Base-by-base conservation (phyloP, 2,888 invertebrate species). In the Tetheella fluctuosa region DNA sequence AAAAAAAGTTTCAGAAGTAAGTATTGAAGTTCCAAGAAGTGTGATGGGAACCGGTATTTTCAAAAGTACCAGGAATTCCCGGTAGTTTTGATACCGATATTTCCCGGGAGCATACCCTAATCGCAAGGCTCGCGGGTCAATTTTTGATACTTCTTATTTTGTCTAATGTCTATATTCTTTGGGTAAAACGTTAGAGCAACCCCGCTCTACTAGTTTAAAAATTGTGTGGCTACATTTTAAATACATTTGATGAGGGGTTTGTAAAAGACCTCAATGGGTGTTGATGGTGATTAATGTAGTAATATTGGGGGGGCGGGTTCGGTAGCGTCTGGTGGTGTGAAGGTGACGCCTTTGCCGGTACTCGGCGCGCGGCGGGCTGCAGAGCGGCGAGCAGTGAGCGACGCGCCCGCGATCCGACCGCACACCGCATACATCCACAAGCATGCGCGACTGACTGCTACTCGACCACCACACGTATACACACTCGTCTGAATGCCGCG, bases 361-460 rank as follows among this genome's bases (percentile, higher is more conserved):
- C 68, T 64, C 67, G 64, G 71, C 64, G 69, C 64, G 72, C 72
- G 72, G 77, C 66, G 75, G 74, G 70, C 65, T 70, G 77, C 71
- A 69, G 67, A 66, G 64, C 64, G 64, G 65, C 77, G 82, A 76
- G 73, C 92, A 92, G 92, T 91, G 89, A 85, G 85, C 87, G 85
- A 78, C 86, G 85, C 81, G 87, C 89, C 81, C 83, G 91, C 91
- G 87, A 76, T 75, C 83, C 73, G 88, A 79, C 81, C 89, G 86
- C 90, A 89, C 86, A 83, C 81, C 78, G 80, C 70, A 62, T 63
- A 71, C 75, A 65, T 66, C 65, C 78, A 75, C 74, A 74, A 70
- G 61, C 78, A 83, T 83, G 84, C 81, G 81, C 79, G 74, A 62
- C 72, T 72, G 60, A 67, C 67, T 67, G 68, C 34, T 68, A 63